Conservation (phyloP, 1,140 invertebrate genomes). For the Pachypsylla venusta region DNA sequence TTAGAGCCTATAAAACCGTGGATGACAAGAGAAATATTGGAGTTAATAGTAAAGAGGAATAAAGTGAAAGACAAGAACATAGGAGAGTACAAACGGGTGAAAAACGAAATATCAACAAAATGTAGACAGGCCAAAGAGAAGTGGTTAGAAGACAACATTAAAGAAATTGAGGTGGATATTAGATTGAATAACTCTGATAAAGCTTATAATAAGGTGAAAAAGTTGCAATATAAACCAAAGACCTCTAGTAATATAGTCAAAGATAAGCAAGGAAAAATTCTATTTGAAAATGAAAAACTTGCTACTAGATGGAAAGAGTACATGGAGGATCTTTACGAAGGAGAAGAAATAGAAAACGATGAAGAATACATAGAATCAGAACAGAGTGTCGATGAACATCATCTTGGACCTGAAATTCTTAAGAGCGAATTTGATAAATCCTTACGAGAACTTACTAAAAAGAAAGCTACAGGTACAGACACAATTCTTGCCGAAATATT, state of each 20-base stretch:
- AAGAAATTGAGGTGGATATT: slow-evolving; percentile 13
- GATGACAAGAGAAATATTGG: slow-evolving; percentile 10
- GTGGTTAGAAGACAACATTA: slow-evolving; percentile 8
- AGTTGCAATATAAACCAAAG: slow-evolving; percentile 4
- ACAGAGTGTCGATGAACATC: slow-evolving; percentile 5
- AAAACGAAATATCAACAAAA: slow-evolving; percentile 7
- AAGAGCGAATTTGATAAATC: slow-evolving; percentile 10
- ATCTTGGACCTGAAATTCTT: slow-evolving; percentile 9
- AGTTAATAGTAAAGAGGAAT: slow-evolving; percentile 8
- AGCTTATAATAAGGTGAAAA: slow-evolving; percentile 10
- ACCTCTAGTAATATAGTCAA: slow-evolving; percentile 12
- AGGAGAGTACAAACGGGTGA: slow-evolving; percentile 8
- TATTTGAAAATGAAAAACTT: slow-evolving; percentile 11
- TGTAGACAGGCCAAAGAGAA: slow-evolving; percentile 9
- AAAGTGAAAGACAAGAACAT: background rate
- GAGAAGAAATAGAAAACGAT: slow-evolving; percentile 11
- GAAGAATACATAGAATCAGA: slow-evolving; percentile 11
- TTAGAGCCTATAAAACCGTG: slow-evolving; percentile 11
- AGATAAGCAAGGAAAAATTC: background rate
- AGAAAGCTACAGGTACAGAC: slow-evolving; percentile 10
- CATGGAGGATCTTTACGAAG: slow-evolving; percentile 4
- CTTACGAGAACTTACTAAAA: slow-evolving; percentile 1
- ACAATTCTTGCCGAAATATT: slow-evolving; percentile 11
- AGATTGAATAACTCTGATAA: slow-evolving; percentile 10
- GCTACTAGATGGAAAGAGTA: slow-evolving; percentile 9